Base-by-base conservation (phyloP, 2,888 invertebrate genomes). In the Dasysyrphus albostriatus region DNA sequence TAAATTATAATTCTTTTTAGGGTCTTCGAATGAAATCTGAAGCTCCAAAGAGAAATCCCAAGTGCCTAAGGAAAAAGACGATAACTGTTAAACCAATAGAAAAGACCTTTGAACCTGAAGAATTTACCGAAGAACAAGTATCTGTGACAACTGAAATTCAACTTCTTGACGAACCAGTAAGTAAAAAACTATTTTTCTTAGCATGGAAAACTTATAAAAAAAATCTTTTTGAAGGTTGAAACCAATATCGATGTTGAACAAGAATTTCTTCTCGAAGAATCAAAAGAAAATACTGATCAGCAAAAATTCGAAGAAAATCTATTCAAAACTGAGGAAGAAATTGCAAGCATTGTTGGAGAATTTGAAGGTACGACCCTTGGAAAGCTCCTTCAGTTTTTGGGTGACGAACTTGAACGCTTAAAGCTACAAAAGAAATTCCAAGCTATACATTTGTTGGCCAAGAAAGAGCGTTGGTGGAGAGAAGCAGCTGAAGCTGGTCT, bases 401-500 rank as follows among this genome's bases (percentile, higher is more conserved):
- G 95, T 91, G 96, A 97, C 91, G 98, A 98, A 92, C 93, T 97
- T 88, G 92, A 94, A 12, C 94, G 97, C 12, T 93, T 98, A 1
- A 94, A 96, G 85, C 96, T 97, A 89, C 97, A 98, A 91, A 94
- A 97, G 7, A 94, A 95, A 79, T 95, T 96, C 14, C 97, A 98
- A 89, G 97, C 97, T 0, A 95, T 96, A 90, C 95, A 96, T 34
- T 93, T 97, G 88, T 92, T 97, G 49, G 96, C 97, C 0, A 97
- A 97, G 89, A 94, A 96, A 39, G 96, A 97, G 89, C 94, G 97
- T 88, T 93, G 95, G 88, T 94, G 95, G 90, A 93, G 96, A 0
- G 97, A 98, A 91, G 97, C 97, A 0, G 95, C 95, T 9, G 97
- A 97, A 91, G 96, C 96, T 3, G 97, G 97, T 0, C 93, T 95